These are phyloP conservation scores for Tortricodes alternella DNA, from an alignment of 2,888 invertebrate species.

Conservation along the genomic window DNA sequence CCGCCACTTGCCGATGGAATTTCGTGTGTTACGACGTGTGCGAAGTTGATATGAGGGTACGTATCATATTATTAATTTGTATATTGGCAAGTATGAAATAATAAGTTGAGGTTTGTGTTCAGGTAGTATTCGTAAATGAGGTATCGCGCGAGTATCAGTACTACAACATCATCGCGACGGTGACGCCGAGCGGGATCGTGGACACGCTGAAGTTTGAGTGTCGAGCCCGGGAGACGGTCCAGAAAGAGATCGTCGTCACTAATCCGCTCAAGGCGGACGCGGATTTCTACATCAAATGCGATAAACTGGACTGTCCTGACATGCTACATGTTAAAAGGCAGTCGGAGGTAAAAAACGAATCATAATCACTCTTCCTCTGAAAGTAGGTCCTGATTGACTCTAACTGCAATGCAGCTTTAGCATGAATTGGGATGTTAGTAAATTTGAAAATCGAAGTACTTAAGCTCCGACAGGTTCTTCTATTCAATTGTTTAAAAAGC, in stretches of 20 bases:
- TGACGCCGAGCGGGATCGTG: slow-evolving; percentile 59
- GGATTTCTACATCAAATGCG: slow-evolving; percentile 50
- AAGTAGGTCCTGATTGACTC: too few relatives aligned
- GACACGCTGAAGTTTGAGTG: slow-evolving; percentile 60
- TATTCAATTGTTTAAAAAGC: too few relatives aligned
- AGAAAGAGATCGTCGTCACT: slow-evolving; percentile 54
- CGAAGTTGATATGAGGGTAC: slow-evolving; percentile 63
- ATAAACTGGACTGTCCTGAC: slow-evolving; percentile 54
- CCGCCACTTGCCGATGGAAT: slow-evolving; percentile 66
- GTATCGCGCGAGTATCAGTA: slow-evolving; percentile 65
- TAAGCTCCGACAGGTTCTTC: too few relatives aligned
- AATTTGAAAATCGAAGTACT: too few relatives aligned
- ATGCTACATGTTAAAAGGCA: slow-evolving; percentile 52
- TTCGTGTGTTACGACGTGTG: slow-evolving; percentile 66
- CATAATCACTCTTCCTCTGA: too few relatives aligned
- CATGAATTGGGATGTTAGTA: too few relatives aligned
- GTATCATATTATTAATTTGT: too few relatives aligned
- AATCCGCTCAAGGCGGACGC: slow-evolving; percentile 60
- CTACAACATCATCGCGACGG: slow-evolving; percentile 57
- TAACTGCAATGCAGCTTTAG: too few relatives aligned
- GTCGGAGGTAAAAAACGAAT: slow-evolving; percentile 57
- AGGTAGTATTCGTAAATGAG: slow-evolving; percentile 70
- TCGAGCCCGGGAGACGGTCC: slow-evolving; percentile 63
- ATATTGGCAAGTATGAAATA: too few relatives aligned
- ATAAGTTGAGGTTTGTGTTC: slow-evolving; percentile 7